Evolutionary conservation across 2,888 invertebrate species (phyloP), one percentile per base, ranked within the genome.

Genomic region (Amblyjoppa fuscipennis): DNA sequence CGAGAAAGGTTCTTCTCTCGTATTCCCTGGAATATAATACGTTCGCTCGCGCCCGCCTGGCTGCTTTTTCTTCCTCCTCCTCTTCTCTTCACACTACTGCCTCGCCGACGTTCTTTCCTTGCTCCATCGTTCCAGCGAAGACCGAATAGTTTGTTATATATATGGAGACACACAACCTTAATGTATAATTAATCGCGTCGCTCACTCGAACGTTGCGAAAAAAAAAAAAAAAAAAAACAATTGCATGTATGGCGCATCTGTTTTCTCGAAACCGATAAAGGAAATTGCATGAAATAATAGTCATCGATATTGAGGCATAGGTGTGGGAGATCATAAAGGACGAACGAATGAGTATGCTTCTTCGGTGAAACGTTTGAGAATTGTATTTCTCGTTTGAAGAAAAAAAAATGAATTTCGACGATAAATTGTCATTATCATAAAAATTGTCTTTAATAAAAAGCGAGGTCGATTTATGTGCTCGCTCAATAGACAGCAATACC

Each of bases 1-100:
- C 80, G 85, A 85, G 80, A 76, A 85, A 79, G 79, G 82, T 80
- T 83, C 79, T 80, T 75, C 83, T 85, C 85, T 85, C 85, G 83
- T 83, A 85, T 85, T 76, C 79, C 77, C 68, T 66, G 80, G 83
- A 85, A 85, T 85, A 85, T 85, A 85, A 85, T 85, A 85, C 85
- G 82, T 79, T 82, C 75, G 56, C 83, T 83, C 76, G 81, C 76
- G 76, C 66, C 74, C 41, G 64, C 51, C 53, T 79, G 78, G 75
- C 69, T 74, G 38, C 68, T 69, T 64, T 34, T 64, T 64, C 64
- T 64, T 64, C 64, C 34, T 64, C 64, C 31, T 64, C 64, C 31
- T 70, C 31, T 45, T 68, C 41, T 81, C 69, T 69, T 59, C 45
- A 41, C 66, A 20, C 76, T 56, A 53, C 45, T 7, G 53, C 56